Evolutionary conservation across 2,113 vertebrate species (phyloP), one percentile per base, ranked within the genome.

Genomic region (Nymphicus hollandicus): DNA sequence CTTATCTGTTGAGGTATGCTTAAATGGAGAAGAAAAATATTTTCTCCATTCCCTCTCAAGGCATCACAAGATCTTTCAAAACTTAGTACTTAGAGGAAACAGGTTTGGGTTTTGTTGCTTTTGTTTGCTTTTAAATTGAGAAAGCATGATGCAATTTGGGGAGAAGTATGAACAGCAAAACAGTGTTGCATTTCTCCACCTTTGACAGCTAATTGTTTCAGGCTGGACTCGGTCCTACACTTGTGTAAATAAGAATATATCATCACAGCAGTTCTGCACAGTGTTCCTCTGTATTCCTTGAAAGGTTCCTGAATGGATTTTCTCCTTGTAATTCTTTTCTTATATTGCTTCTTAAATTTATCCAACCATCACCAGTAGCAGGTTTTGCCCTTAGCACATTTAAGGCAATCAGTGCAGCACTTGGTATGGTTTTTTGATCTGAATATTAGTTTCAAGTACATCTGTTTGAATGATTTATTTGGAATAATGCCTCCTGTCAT

Each of bases 21-120:
- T 66, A 47, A 78, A 17, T 22, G 10, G 43, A 58, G 43, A 81
- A 91, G 27, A 68, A 52, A 64, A 61, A 1, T 2, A 1, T 5
- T 13, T 49, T 49, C 82, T 37, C 19, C 7, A 5, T 46, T 83
- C 25, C 35, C 77, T 49, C 13, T 58, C 44, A 68, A 60, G 90
- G 23, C 25, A 31, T 37, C 14, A 10, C 19, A 64, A 58, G 23
- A 53, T 35, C 31, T 68, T 86, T 71, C 14, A 64, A 47, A 92
- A 11, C 14, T 33, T 63, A 46, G 13, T 73, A 24, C 23, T 60
- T 77, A 11, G 16, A 12, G 23, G 56, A 71, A 81, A 18, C 1
- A 29, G 1, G 0, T 16, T 86, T 80, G 29, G 7, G 5, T 15
- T 61, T 61, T 10, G 1, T 2, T 71, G 31, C 14, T 10, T 44